Evolutionary conservation across 2,113 vertebrate species (phyloP).

Genomic region (Hypomesus transpacificus): DNA sequence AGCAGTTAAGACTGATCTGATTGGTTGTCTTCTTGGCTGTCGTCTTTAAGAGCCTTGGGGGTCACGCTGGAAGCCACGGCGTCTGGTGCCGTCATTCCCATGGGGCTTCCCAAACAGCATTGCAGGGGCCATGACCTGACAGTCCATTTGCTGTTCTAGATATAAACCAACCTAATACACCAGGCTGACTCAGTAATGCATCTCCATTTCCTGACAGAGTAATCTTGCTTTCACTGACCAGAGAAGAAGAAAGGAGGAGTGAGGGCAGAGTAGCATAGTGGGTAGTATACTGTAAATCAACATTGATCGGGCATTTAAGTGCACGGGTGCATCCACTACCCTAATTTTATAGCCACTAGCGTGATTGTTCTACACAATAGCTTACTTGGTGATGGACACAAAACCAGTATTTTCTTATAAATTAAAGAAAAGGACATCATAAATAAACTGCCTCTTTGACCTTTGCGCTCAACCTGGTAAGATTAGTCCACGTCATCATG

Average conservation of each 20-base stretch:
- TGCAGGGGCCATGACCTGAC: constrained; percentile 40
- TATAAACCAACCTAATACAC: constrained; percentile 42
- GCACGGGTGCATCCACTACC: background rate
- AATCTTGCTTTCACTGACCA: constrained; percentile 5
- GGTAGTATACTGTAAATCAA: constrained; percentile 12
- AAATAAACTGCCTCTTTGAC: background rate
- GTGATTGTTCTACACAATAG: too few species aligned
- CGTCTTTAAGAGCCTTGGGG: constrained; percentile 4
- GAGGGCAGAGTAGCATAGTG: constrained; percentile 17
- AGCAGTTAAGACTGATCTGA: too few species aligned
- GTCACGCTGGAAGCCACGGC: constrained; percentile 23
- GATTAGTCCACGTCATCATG: constrained; percentile 19
- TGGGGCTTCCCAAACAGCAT: constrained; percentile 44
- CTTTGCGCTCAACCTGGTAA: constrained; percentile 24
- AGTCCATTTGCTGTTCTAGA: constrained; percentile 42
- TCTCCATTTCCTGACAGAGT: constrained; percentile 27
- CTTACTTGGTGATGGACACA: background rate
- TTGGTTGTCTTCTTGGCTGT: background rate
- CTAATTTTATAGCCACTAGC: too few species aligned
- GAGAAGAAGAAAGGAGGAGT: constrained; percentile 15
- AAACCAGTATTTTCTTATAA: background rate
- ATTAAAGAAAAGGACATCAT: background rate
- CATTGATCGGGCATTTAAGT: background rate
- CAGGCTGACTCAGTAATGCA: constrained; percentile 19
- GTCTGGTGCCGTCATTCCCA: constrained; percentile 35